phyloP scores from a whole-genome alignment of 2,888 invertebrate species.

The Macrophya annulata region DNA sequence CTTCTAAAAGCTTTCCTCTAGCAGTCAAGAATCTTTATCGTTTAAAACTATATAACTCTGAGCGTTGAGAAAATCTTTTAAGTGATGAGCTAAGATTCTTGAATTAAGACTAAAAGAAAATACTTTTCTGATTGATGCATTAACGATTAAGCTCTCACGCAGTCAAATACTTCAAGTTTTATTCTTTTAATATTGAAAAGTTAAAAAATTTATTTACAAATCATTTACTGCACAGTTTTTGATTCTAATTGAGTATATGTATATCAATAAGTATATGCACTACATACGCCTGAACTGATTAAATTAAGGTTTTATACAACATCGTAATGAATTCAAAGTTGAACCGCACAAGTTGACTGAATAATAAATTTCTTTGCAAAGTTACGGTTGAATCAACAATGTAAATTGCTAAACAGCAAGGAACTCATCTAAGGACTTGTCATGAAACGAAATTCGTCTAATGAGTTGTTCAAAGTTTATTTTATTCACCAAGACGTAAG shows the following conservation, averaged over 20 bases:
- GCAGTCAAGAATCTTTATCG: conserved; percentile 45
- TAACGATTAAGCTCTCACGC: not conserved
- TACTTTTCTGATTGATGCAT: conserved; percentile 3
- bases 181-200: not conserved
- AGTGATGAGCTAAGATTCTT: conserved; percentile 14
- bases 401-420: not conserved
- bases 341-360: not conserved
- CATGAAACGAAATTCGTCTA: not conserved
- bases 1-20: conserved; percentile 43
- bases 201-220: not conserved
- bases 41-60: conserved; percentile 19
- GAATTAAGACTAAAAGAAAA: conserved; percentile 1
- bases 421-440: not conserved
- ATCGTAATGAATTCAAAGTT: conserved; percentile 10
- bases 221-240: not conserved
- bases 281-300: not conserved
- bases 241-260: not conserved
- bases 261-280: not conserved
- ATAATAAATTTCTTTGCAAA: conserved; percentile 19
- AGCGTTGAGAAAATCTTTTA: conserved; percentile 41
- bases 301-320: not conserved
- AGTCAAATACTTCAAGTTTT: not conserved
- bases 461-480: conserved; percentile 5
- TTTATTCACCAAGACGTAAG: not conserved
- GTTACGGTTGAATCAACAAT: conserved; percentile 17